Evolutionary conservation across 1,140 invertebrate species (phyloP), one percentile per base, ranked within the genome.

Genomic region (Reticulitermes speratus): DNA sequence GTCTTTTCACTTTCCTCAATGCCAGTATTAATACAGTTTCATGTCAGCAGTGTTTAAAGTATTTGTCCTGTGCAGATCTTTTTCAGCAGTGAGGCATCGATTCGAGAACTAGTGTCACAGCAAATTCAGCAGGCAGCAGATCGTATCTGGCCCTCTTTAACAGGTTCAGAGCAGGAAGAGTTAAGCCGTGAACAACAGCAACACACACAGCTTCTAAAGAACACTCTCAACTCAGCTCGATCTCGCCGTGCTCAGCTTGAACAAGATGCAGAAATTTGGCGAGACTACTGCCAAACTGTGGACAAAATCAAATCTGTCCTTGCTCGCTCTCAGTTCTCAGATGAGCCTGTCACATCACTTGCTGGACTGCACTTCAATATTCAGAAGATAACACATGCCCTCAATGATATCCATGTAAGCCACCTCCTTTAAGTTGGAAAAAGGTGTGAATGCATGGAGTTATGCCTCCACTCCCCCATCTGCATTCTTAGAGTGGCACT

Each of bases 111-210:
- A 83, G 95, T 97, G 1, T 95, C 96, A 2, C 95, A 96, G 87
- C 94, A 95, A 86, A 96, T 97, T 88, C 96, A 97, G 89, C 95
- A 96, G 86, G 94, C 95, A 19, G 96, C 96, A 6, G 96, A 97
- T 88, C 96, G 96, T 89, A 97, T 98, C 82, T 97, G 96, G 95
- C 95, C 96, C 2, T 97, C 96, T 0, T 90, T 97, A 23, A 95
- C 94, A 32, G 92, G 94, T 65, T 93, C 94, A 11, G 96, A 97
- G 89, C 96, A 97, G 88, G 96, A 97, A 87, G 95, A 96, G 87
- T 89, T 97, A 5, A 95, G 95, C 21, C 93, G 94, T 1, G 96
- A 97, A 88, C 94, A 96, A 87, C 94, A 96, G 83, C 93, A 96
- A 87, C 94, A 96, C 87, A 96, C 95, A 48, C 96, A 96, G 88